phyloP scores from a whole-genome alignment of 2,113 vertebrate species.

The Mormyrus iriodes region DNA sequence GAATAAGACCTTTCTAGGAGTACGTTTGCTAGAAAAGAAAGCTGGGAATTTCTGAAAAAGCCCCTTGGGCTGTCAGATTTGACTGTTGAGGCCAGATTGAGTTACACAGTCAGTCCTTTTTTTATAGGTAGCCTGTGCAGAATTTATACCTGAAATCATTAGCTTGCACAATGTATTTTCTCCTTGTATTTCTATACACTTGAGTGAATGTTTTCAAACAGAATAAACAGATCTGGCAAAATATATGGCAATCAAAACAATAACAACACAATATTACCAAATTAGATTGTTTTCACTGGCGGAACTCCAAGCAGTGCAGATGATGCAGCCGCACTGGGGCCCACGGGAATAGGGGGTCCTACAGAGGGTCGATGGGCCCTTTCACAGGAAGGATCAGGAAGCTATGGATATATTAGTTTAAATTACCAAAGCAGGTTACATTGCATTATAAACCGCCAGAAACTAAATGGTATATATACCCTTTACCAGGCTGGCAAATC shows the following conservation, averaged over 20 bases:
- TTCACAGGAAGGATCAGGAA: not conserved
- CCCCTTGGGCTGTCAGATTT: slow-evolving; percentile 25
- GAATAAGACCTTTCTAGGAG: slow-evolving; percentile 26
- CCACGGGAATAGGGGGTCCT: not conserved
- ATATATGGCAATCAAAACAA: not conserved
- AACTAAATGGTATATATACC: not conserved
- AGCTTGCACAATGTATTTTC: not conserved
- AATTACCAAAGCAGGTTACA: not conserved
- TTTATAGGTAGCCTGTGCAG: slow-evolving; percentile 8
- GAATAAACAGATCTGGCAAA: not conserved
- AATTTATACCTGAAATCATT: not conserved
- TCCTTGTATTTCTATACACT: not conserved
- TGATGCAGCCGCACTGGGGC: not conserved
- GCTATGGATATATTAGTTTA: not conserved
- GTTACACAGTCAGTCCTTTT: slow-evolving; percentile 28
- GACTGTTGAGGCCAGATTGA: slow-evolving; percentile 33
- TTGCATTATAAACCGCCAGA: not conserved
- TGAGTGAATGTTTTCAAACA: not conserved
- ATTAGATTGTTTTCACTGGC: not conserved
- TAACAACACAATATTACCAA: not conserved
- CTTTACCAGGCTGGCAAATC: too few relatives aligned
- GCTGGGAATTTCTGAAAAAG: slow-evolving; percentile 17
- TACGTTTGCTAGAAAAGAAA: slow-evolving; percentile 17
- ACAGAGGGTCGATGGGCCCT: not conserved
- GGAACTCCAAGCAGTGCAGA: not conserved